Evolutionary conservation across 2,888 invertebrate genomes (phyloP), one percentile per base, ranked within the genome.

Genomic region (Heliconius cydno): DNA sequence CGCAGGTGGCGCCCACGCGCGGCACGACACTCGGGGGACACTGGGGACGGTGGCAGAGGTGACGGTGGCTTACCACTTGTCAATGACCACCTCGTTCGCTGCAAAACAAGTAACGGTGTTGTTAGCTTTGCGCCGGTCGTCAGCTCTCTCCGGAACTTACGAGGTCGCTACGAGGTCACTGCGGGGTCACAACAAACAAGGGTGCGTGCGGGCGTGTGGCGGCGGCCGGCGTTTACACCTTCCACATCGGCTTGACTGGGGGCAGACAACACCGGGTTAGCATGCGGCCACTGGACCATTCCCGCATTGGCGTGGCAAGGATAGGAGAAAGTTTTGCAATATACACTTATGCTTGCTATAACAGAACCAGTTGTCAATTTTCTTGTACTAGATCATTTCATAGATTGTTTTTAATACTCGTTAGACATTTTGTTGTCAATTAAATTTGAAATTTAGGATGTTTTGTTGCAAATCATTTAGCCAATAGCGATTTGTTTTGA

Each of bases 61-160:
- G 92, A 89, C 90, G 90, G 92, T 94, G 94, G 93, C 89, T 95
- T 96, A 96, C 96, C 96, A 97, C 95, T 96, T 96, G 96, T 96
- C 96, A 95, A 96, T 90, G 95, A 97, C 96, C 94, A 92, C 94
- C 91, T 97, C 97, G 95, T 96, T 96, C 96, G 95, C 97, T 97
- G 96, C 91, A 96, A 96, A 95, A 95, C 90, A 95, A 75, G 65
- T 38, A 75, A 75, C 65, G 75, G 65, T 28, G 65, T 94, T 90
- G 92, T 86, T 89, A 92, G 89, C 86, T 94, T 94, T 94, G 91
- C 91, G 90, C 88, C 85, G 87, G 85, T 86, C 90, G 90, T 85
- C 87, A 90, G 90, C 87, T 88, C 91, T 91, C 88, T 89, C 87
- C 86, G 90, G 90, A 92, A 92, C 94, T 94, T 92, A 93, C 92